phyloP scores from a whole-genome alignment of 2,797 vertebrate genomes.

The Silurus lanzhouensis region DNA sequence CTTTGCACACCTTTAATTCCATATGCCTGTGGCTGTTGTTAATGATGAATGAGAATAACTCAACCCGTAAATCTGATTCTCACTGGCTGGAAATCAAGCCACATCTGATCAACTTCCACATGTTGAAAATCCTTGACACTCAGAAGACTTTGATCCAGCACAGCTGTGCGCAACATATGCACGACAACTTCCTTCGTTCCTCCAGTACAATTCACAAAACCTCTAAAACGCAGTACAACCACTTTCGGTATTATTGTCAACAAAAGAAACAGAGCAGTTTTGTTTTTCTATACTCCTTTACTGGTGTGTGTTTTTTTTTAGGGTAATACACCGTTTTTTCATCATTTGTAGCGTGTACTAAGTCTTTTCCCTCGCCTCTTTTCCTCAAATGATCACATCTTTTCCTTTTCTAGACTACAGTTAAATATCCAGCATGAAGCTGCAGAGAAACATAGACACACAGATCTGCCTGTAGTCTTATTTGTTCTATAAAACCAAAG shows the following conservation, averaged over 20 bases:
- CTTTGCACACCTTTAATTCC: neutral
- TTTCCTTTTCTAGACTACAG: neutral
- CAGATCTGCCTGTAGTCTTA: neutral
- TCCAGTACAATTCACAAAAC: constrained; percentile 32
- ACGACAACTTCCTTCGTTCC: constrained; percentile 37
- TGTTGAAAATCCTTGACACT: constrained; percentile 38
- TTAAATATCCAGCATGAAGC: neutral
- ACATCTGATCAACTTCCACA: constrained; percentile 54
- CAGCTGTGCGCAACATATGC: constrained; percentile 45
- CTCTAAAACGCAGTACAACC: constrained; percentile 1
- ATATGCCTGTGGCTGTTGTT: neutral
- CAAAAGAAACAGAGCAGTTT: constrained; percentile 27
- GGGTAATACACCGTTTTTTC: constrained; percentile 10
- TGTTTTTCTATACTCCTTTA: constrained; percentile 21
- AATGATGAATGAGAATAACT: constrained; percentile 1
- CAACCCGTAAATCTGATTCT: constrained; percentile 16
- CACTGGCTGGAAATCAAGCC: constrained; percentile 29
- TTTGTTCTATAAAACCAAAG: constrained; percentile 22
- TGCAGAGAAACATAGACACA: constrained; percentile 5
- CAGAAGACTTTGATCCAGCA: constrained; percentile 52
- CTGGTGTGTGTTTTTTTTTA: constrained; percentile 16
- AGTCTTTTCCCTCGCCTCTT: neutral
- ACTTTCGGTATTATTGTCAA: constrained; percentile 20
- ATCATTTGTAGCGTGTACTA: neutral
- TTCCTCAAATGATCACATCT: neutral